phyloP scores from a whole-genome alignment of 2,797 vertebrate species.

The Microcaecilia unicolor region DNA sequence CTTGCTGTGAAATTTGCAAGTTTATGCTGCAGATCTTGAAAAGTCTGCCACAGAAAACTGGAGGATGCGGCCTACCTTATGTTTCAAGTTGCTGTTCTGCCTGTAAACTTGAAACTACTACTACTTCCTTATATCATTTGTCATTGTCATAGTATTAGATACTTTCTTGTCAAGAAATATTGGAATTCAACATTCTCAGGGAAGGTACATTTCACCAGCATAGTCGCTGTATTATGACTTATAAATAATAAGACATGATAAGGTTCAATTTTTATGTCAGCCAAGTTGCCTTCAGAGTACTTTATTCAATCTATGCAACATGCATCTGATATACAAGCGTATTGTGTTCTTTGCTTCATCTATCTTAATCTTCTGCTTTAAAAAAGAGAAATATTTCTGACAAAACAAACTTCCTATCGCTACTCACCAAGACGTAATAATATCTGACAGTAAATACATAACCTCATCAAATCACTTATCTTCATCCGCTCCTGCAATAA shows the following conservation, averaged over 20 bases:
- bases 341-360: constrained; percentile 32
- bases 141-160: no score
- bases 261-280: constrained; percentile 17
- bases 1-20: no score
- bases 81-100: no score
- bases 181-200: no score
- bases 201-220: no score
- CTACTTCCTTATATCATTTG: no score
- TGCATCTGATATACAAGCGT: constrained; percentile 13
- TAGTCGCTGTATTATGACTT: constrained; percentile 1
- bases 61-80: no score
- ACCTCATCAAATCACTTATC: constrained; percentile 52
- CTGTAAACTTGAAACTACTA: no score
- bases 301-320: neutral
- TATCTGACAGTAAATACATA: constrained; percentile 50
- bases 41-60: no score
- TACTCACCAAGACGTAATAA: constrained; percentile 42
- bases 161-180: no score
- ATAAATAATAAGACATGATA: constrained; percentile 11
- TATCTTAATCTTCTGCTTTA: constrained; percentile 26
- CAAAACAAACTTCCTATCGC: constrained; percentile 29
- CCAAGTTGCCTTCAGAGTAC: neutral
- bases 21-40: no score
- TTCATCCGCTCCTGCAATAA: constrained; percentile 29
- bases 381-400: constrained; percentile 24